Conservation (phyloP, 2,888 invertebrate genomes). For the Napeogenes inachia region DNA sequence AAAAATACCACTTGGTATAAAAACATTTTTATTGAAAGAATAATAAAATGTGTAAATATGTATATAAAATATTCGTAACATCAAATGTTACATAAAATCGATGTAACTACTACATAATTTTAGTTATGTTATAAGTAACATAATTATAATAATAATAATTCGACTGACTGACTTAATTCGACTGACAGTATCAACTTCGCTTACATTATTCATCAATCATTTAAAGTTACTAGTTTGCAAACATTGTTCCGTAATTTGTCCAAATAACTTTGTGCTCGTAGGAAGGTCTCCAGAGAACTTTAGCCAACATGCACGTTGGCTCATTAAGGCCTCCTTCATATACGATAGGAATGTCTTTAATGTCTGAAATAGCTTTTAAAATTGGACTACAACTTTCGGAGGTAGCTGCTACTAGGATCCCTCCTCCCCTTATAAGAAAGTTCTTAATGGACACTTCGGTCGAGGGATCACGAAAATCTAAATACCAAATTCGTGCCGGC, state of each 20-base stretch:
- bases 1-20: too few relatives aligned
- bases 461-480: background rate
- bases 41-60: too few relatives aligned
- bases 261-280: conserved; percentile 32
- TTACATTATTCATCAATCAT: background rate
- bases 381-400: background rate
- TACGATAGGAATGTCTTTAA: background rate
- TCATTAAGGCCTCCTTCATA: background rate
- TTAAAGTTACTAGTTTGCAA: conserved; percentile 33
- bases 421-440: conserved; percentile 8
- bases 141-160: too few relatives aligned
- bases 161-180: too few relatives aligned
- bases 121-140: too few relatives aligned
- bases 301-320: too few relatives aligned
- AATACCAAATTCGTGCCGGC: background rate
- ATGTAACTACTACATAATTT: too few relatives aligned
- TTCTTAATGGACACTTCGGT: background rate
- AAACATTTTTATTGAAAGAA: too few relatives aligned
- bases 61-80: too few relatives aligned
- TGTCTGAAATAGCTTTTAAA: background rate
- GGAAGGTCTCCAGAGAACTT: conserved; percentile 1
- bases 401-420: background rate
- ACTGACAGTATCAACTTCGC: too few relatives aligned
- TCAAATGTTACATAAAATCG: too few relatives aligned
- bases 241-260: conserved; percentile 39